Evolutionary conservation across 92 coral and sea anemone species (phyloP).

Genomic region (Epizoanthus illoricatus): DNA sequence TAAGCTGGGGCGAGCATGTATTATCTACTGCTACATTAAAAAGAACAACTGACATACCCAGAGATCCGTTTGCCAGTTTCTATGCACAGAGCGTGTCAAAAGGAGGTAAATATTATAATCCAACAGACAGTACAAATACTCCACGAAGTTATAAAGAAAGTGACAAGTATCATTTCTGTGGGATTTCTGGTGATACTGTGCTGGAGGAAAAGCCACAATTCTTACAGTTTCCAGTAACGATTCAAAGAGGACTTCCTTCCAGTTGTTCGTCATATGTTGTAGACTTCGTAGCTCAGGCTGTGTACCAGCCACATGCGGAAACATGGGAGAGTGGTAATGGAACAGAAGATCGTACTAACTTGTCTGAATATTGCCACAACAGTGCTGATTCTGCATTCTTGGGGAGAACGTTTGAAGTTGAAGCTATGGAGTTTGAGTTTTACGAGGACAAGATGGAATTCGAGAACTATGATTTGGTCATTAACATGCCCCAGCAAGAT

Average conservation of each 20-base stretch:
- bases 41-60: not conserved
- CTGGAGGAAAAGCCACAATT: not conserved
- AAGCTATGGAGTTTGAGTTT: conserved; percentile 20
- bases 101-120: not conserved
- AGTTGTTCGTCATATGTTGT: too few species aligned
- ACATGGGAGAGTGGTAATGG: not conserved
- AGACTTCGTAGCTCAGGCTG: too few species aligned
- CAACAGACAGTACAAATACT: not conserved
- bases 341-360: not conserved
- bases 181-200: not conserved
- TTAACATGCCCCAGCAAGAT: conserved; percentile 29
- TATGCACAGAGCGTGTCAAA: not conserved
- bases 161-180: not conserved
- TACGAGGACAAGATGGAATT: conserved; percentile 38
- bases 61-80: conserved; percentile 5
- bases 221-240: too few species aligned
- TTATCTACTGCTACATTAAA: too few species aligned
- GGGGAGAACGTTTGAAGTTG: conserved; percentile 17
- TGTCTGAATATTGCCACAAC: not conserved
- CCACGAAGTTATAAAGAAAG: not conserved
- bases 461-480: conserved; percentile 32
- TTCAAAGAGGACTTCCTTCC: too few species aligned
- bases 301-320: not conserved
- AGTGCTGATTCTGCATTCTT: not conserved
- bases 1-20: too few species aligned